A percentile compares a stretch with the other conserved stretches of the same genome.
Evolutionary conservation across 2,888 invertebrate species (phyloP).

Genomic region (Apamea epomidion): DNA sequence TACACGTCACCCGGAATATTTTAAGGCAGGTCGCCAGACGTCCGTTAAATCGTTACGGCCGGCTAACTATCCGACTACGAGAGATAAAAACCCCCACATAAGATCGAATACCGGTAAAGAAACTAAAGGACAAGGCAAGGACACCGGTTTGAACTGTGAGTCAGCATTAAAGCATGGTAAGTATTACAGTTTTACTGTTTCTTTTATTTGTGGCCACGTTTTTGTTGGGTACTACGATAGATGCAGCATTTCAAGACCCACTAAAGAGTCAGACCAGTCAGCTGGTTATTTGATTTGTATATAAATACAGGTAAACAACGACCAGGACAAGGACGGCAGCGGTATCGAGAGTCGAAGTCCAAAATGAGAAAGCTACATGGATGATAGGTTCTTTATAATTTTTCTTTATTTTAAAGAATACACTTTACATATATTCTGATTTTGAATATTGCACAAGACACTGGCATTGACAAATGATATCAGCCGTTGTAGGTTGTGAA

Average conservation of each 20-base stretch:
- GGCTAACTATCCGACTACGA: constrained; percentile 68
- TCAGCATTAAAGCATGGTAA: constrained; percentile 62
- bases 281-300: neutral
- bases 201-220: constrained; percentile 12
- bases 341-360: neutral
- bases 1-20: constrained; percentile 67
- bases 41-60: constrained; percentile 79
- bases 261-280: neutral
- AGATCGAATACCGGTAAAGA: constrained; percentile 67
- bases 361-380: neutral
- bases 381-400: neutral
- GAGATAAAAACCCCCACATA: constrained; percentile 66
- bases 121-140: constrained; percentile 79
- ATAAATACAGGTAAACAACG: neutral
- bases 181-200: constrained; percentile 18
- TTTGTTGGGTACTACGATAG: neutral
- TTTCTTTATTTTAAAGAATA: no score
- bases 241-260: constrained; percentile 4
- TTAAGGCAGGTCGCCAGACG: constrained; percentile 77
- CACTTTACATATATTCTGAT: neutral
- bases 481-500: constrained; percentile 44
- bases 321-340: neutral
- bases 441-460: constrained; percentile 20
- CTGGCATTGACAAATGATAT: constrained; percentile 46
- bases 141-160: constrained; percentile 70